Evolutionary conservation across 92 coral and sea anemone species (phyloP), one percentile per base, ranked within the genome.

Genomic region (Palythoa heliodiscus): DNA sequence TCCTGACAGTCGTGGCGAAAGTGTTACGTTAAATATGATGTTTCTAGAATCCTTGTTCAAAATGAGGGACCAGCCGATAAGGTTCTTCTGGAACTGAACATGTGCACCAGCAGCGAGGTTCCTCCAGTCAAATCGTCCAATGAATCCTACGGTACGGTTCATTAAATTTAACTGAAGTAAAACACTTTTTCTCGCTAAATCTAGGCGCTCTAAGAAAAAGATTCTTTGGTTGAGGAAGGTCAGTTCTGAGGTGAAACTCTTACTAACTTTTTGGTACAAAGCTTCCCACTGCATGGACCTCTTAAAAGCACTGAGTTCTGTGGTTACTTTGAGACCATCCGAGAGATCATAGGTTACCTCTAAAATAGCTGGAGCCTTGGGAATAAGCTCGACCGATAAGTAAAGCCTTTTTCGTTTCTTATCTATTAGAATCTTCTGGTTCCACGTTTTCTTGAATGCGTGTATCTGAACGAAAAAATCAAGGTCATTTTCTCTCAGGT

Each of bases 111-210:
- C 93, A 24, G 93, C 91, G 57, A 64, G 86, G 63, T 92, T 90
- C 66, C 90, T 94, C 95, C 93, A 92, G 87, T 94, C 98, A 76
- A 94, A 92, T 75, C 98, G 86, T 17, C 98, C 95, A 19, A 87
- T 86, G 54, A 92, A 92, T 24, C 98, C 98, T 72, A 90, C 68
- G 11, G 91, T 90, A 48, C 95, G 92, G 75, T 90, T 88, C 66
- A 94, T 63, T 70, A 89, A 74, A 43, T 87, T 64, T 43, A 92
- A 58, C 50, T 86, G 89, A 76, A 88, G 76, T 76, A 83, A 73
- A 16, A 94, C 78, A 55, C 95, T 92, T 86, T 92, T 94, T 11
- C 92, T 92, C 67, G 90, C 91, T 5, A 87, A 70, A 89, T 94
- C 95, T 67, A 90, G 84, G 89, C 85, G 89, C 77, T 91, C 87